A percentile compares a stretch with the other conserved stretches of the same genome.
Conservation (phyloP, 1,140 invertebrate genomes). For the Leptinotarsa undecemlineata region DNA sequence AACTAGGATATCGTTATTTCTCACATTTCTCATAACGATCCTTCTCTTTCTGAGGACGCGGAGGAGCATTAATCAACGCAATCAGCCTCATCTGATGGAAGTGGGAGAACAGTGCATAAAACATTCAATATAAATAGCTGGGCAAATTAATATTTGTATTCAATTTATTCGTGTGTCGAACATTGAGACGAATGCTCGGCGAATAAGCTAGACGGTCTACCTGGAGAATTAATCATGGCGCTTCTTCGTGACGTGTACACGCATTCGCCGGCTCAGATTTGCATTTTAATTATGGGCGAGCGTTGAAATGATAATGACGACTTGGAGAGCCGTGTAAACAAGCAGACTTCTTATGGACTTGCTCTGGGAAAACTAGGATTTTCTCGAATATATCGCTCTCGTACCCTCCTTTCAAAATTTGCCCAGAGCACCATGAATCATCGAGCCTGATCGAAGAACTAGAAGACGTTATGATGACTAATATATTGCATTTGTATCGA, state of each 20-base stretch:
- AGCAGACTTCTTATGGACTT: conserved; percentile 29
- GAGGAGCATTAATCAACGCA: conserved; percentile 17
- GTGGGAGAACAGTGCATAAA: conserved; percentile 33
- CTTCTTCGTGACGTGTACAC: conserved; percentile 55
- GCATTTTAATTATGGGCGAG: conserved; percentile 68
- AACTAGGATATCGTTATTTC: neutral
- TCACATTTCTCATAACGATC: conserved; percentile 8
- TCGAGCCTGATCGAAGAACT: too few species aligned
- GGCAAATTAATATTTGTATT: conserved; percentile 45
- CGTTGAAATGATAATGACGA: conserved; percentile 66
- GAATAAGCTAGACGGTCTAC: conserved; percentile 49
- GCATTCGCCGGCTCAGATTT: conserved; percentile 61
- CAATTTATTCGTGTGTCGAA: conserved; percentile 46
- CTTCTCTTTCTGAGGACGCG: neutral
- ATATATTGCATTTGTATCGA: too few species aligned
- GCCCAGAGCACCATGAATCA: too few species aligned
- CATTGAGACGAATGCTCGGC: conserved; percentile 42
- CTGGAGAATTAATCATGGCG: conserved; percentile 56
- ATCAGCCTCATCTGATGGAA: conserved; percentile 30
- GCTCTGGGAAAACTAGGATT: conserved; percentile 5
- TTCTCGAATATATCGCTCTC: neutral
- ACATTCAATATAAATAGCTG: conserved; percentile 37
- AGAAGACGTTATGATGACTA: too few species aligned
- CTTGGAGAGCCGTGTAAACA: conserved; percentile 53
- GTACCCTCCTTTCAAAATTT: too few species aligned